Percentiles rank a stretch among this genome's conserved stretches.
phyloP scores from a whole-genome alignment of 2,797 vertebrate species.

The Enteromius paludinosus region DNA sequence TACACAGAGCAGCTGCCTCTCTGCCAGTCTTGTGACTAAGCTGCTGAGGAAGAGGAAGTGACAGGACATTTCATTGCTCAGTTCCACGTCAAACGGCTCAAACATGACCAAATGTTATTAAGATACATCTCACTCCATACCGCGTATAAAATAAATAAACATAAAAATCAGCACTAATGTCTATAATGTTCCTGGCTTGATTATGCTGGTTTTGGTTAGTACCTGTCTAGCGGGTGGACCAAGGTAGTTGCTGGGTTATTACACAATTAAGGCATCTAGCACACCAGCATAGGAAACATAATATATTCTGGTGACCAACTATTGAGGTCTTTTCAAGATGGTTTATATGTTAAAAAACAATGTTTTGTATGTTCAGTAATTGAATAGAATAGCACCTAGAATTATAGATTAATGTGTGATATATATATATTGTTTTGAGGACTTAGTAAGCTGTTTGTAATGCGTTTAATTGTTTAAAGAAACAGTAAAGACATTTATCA shows the following conservation, averaged over 20 bases:
- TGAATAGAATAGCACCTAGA: not conserved
- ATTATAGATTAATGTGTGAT: not conserved
- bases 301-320: not conserved
- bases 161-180: not conserved
- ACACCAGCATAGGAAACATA: not conserved
- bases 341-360: not conserved
- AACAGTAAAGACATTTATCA: not conserved
- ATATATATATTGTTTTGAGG: not conserved
- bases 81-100: not conserved
- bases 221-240: not conserved
- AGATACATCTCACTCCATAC: not conserved
- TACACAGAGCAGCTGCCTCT: constrained; percentile 4
- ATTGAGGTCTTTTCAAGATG: not conserved
- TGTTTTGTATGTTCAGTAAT: not conserved
- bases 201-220: constrained; percentile 8
- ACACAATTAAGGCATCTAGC: not conserved
- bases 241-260: not conserved
- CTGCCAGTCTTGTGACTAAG: constrained; percentile 20
- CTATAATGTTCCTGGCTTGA: not conserved
- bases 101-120: constrained; percentile 2
- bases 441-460: not conserved
- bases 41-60: constrained; percentile 12
- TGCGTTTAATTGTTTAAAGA: not conserved
- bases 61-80: constrained; percentile 4
- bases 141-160: not conserved